phyloP scores from a whole-genome alignment of 2,888 invertebrate genomes.

The Yponomeuta cagnagella region DNA sequence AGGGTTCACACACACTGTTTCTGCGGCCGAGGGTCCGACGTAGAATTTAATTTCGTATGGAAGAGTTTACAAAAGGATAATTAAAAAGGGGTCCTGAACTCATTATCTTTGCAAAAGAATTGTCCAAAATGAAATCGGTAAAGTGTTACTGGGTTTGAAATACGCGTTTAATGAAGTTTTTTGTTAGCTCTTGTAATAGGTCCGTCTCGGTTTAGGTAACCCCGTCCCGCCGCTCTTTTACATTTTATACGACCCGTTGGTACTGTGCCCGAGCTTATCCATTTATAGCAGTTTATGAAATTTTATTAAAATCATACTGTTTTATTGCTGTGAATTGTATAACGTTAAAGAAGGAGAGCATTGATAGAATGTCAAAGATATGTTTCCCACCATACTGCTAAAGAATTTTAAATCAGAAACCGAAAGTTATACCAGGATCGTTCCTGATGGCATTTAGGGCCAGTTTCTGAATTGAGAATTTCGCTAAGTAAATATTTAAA shows the following conservation, averaged over 20 bases:
- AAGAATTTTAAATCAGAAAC: too few relatives aligned
- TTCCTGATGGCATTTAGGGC: too few relatives aligned
- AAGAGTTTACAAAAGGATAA: constrained; percentile 16
- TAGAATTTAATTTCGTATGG: constrained; percentile 13
- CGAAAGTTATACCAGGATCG: too few relatives aligned
- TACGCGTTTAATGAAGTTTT: constrained; percentile 10
- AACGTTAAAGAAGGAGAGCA: too few relatives aligned
- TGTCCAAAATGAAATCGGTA: constrained; percentile 13
- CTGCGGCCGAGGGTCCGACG: neutral
- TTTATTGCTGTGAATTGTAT: too few relatives aligned
- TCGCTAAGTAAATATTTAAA: too few relatives aligned
- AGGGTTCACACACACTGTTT: neutral
- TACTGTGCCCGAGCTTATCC: neutral
- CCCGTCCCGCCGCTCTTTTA: neutral
- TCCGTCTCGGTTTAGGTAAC: neutral
- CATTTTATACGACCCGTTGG: neutral
- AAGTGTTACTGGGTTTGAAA: constrained; percentile 11
- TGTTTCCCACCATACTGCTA: too few relatives aligned
- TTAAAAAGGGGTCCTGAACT: constrained; percentile 14
- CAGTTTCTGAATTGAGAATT: too few relatives aligned
- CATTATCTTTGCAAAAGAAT: constrained; percentile 16
- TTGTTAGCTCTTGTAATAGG: constrained; percentile 2
- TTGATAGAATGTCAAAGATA: too few relatives aligned
- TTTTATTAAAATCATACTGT: neutral
- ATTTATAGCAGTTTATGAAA: neutral